Evolutionary conservation across 2,113 vertebrate genomes (phyloP).

Genomic region (Eurypyga helias): DNA sequence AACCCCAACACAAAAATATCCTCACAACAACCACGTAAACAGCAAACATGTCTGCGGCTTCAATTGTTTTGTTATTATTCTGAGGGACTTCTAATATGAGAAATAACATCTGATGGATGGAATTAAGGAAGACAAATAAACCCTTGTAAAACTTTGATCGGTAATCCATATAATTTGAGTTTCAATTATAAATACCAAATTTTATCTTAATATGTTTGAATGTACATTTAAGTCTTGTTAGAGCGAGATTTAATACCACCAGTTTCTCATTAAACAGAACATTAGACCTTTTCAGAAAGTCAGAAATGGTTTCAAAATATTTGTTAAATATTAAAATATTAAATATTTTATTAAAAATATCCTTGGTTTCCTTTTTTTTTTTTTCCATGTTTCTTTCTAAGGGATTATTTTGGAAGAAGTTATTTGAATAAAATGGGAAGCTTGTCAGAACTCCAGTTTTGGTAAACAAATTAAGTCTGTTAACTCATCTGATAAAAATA

Average conservation of each 20-base stretch:
- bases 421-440: neutral
- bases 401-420: neutral
- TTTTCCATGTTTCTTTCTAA: neutral
- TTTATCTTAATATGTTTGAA: neutral
- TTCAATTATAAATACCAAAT: neutral
- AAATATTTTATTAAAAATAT: neutral
- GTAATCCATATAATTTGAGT: neutral
- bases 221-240: neutral
- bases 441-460: neutral
- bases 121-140: neutral
- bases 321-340: too few relatives aligned
- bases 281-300: neutral
- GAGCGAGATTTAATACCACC: neutral
- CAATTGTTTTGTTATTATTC: neutral
- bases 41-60: neutral
- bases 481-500: neutral
- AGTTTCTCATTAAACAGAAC: neutral
- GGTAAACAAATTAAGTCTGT: neutral
- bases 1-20: neutral
- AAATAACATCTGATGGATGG: neutral
- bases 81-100: neutral
- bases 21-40: neutral
- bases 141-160: neutral
- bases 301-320: neutral
- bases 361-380: neutral